Conservation (phyloP, 2,113 vertebrate species). For the Thalassarche chlororhynchos region DNA sequence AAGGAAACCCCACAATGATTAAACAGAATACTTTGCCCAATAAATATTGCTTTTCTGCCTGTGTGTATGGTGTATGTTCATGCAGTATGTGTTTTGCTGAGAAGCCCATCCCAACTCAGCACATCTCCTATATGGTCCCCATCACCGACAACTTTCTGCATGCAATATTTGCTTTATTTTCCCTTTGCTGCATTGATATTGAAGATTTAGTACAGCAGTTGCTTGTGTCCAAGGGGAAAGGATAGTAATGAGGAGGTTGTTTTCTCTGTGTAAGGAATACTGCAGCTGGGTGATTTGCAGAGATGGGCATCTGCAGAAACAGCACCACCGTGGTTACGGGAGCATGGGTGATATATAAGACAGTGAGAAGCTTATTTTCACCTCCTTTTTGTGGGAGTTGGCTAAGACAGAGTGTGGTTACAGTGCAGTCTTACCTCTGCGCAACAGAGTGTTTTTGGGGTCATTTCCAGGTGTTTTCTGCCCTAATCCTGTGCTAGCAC, state of each 20-base stretch:
- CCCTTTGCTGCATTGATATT: too few species aligned
- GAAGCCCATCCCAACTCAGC: background rate
- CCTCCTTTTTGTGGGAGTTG: background rate
- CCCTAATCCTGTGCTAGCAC: background rate
- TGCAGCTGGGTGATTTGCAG: background rate
- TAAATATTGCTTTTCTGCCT: background rate
- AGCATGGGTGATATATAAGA: background rate
- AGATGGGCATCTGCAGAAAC: background rate
- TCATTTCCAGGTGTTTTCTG: background rate
- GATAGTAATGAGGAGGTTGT: background rate
- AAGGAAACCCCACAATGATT: background rate
- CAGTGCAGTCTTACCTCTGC: background rate
- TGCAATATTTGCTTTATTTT: background rate
- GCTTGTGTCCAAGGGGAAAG: background rate
- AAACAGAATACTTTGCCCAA: background rate
- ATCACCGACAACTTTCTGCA: background rate
- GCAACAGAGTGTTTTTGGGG: background rate
- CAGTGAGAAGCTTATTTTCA: background rate
- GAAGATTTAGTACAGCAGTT: background rate
- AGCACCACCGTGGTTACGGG: background rate
- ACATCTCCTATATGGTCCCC: background rate
- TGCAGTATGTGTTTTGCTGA: background rate
- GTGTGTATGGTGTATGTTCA: accelerated
- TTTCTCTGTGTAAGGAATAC: background rate
- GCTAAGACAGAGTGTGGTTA: background rate